A percentile compares a stretch with the other conserved stretches of the same genome.
These are phyloP conservation scores for Malurus elegans DNA, from an alignment of 2,113 vertebrate species.

Conservation along the genomic window DNA sequence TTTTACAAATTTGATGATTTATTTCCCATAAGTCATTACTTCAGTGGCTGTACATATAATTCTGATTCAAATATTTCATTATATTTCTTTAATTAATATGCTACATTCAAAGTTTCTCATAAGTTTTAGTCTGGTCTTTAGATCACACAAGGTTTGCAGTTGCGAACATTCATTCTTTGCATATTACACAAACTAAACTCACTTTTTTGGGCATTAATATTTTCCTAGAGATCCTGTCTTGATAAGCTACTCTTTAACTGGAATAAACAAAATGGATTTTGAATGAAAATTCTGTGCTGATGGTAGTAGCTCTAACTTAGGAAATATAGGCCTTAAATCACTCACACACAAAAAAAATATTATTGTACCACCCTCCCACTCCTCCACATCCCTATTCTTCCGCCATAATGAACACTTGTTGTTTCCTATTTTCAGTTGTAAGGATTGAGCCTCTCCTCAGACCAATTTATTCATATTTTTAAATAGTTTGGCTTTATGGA, in stretches of 20 bases:
- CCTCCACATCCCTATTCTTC: not conserved
- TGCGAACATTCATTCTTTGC: not conserved
- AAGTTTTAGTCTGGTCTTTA: not conserved
- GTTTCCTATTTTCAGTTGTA: not conserved
- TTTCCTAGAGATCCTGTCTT: not conserved
- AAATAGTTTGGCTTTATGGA: not conserved
- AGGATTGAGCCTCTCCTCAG: not conserved
- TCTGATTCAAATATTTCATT: not conserved
- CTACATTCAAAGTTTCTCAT: not conserved
- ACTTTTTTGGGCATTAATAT: not conserved
- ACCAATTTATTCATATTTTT: not conserved
- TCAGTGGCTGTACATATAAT: not conserved
- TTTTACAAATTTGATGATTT: not conserved
- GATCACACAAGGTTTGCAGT: not conserved
- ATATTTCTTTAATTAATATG: not conserved
- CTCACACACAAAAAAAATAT: not conserved
- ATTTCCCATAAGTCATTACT: not conserved
- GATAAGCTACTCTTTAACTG: not conserved
- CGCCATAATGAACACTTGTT: not conserved
- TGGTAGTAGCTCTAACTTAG: not conserved
- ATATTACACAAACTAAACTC: not conserved
- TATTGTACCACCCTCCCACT: not conserved
- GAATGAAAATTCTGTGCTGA: not conserved
- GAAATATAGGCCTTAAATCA: not conserved
- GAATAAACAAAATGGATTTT: not conserved